These are phyloP conservation scores for Crotophaga sulcirostris DNA, from an alignment of 2,113 vertebrate genomes.

Conservation along the genomic window DNA sequence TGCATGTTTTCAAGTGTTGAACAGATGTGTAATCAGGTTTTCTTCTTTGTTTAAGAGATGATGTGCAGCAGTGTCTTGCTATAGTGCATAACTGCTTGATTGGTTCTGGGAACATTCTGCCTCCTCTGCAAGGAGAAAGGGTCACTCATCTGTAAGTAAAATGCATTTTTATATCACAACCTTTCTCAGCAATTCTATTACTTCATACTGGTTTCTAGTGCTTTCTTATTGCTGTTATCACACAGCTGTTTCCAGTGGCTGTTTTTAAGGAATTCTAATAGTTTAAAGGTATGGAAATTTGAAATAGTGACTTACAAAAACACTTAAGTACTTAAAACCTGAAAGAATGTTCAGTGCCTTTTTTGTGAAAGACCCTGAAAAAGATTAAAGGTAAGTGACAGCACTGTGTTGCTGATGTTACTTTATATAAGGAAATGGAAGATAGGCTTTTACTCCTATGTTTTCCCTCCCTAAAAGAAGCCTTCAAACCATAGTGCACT, in stretches of 20 bases:
- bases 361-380: neutral
- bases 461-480: neutral
- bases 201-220: neutral
- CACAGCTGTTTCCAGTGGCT: neutral
- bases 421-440: neutral
- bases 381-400: neutral
- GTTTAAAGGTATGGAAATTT: neutral
- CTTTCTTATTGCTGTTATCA: neutral
- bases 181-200: neutral
- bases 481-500: neutral
- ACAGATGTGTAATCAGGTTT: neutral
- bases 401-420: neutral
- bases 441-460: neutral
- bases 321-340: neutral
- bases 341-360: neutral
- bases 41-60: constrained; percentile 83
- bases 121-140: constrained; percentile 88
- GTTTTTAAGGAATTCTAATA: neutral
- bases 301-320: neutral
- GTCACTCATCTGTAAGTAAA: constrained; percentile 89
- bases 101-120: constrained; percentile 91
- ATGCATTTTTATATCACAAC: neutral
- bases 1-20: neutral
- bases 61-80: constrained; percentile 92
- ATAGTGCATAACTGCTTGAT: constrained; percentile 95